These are phyloP conservation scores for Motacilla alba DNA, from an alignment of 2,113 vertebrate species.

Conservation along the genomic window DNA sequence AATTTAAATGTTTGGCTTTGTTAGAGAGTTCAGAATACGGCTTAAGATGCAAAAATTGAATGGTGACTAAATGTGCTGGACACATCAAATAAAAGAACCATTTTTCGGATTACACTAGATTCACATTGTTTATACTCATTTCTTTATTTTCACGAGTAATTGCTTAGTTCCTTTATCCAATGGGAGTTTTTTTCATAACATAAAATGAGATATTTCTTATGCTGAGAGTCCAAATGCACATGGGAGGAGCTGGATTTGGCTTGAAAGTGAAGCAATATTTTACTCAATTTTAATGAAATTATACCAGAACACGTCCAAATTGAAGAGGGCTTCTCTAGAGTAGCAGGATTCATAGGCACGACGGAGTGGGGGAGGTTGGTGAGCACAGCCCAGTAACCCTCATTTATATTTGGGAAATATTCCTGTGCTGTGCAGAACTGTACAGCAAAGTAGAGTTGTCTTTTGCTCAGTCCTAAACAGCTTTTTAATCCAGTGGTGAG, in stretches of 20 bases:
- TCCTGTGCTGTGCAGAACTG: not conserved
- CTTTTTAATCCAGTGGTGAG: not conserved
- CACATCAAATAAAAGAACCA: constrained; percentile 64
- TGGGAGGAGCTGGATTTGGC: not conserved
- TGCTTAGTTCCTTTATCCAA: not conserved
- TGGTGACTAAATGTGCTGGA: constrained; percentile 63
- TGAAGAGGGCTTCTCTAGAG: not conserved
- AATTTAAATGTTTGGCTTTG: constrained; percentile 37
- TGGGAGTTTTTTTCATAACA: not conserved
- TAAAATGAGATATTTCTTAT: not conserved
- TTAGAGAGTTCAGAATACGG: constrained; percentile 24
- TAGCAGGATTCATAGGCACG: rapidly evolving
- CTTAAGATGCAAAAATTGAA: constrained; percentile 9
- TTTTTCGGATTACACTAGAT: constrained; percentile 30
- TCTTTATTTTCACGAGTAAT: not conserved
- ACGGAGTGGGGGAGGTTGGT: rapidly evolving
- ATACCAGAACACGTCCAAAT: not conserved
- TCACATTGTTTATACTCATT: not conserved
- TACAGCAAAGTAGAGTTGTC: not conserved
- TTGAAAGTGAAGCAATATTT: not conserved
- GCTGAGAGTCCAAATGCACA: not conserved
- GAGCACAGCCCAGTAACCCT: not conserved
- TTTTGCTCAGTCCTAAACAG: not conserved
- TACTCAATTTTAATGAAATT: not conserved
- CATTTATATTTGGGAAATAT: not conserved